A percentile compares a stretch with the other conserved stretches of the same genome.
These are phyloP conservation scores for Uria aalge DNA, from an alignment of 2,113 vertebrate genomes.

Conservation along the genomic window DNA sequence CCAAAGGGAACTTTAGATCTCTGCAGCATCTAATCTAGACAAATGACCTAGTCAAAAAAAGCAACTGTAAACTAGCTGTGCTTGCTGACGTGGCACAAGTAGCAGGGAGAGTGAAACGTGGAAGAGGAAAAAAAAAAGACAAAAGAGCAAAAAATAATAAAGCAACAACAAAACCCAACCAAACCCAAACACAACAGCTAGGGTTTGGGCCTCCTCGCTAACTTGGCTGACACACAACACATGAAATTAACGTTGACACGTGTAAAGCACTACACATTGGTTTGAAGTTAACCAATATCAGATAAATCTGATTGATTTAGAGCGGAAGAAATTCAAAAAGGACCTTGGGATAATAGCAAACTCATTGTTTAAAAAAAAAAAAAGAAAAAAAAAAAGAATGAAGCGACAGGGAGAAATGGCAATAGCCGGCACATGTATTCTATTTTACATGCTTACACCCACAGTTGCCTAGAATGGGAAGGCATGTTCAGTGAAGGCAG, in stretches of 20 bases:
- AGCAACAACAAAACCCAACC: background rate
- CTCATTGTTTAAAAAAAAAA: background rate
- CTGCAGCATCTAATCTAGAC: conserved; percentile 72
- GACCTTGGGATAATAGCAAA: background rate
- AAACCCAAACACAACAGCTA: background rate
- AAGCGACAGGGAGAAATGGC: background rate
- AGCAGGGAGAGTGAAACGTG: conserved; percentile 26
- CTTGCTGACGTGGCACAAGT: conserved; percentile 69
- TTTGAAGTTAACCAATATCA: background rate
- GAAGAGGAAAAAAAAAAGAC: background rate
- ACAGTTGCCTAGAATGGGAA: background rate
- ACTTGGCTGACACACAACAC: conserved; percentile 29
- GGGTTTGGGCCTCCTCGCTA: background rate
- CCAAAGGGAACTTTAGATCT: background rate
- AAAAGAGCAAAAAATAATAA: background rate
- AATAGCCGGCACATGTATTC: background rate
- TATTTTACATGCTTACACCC: background rate
- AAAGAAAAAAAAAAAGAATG: background rate
- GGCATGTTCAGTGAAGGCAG: conserved; percentile 18
- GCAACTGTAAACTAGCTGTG: conserved; percentile 27
- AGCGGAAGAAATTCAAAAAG: background rate
- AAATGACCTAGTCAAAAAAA: conserved; percentile 66
- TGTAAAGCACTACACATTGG: background rate
- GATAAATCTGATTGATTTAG: background rate
- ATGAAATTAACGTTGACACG: conserved; percentile 48